phyloP scores from a whole-genome alignment of 2,797 vertebrate species.

The Xenentodon cancila region DNA sequence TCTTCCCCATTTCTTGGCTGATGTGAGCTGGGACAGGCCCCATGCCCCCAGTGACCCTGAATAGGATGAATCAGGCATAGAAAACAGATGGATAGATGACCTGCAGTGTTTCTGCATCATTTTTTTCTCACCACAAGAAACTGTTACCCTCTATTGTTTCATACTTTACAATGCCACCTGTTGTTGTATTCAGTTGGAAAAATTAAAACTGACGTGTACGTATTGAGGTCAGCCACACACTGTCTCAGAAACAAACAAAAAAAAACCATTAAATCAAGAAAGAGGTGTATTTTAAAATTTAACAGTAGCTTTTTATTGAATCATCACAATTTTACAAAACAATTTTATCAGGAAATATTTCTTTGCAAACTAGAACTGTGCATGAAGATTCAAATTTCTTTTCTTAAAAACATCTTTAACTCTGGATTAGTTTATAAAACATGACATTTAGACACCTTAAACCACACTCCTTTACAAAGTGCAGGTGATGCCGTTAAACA shows the following conservation, averaged over 20 bases:
- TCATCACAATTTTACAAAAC: slow-evolving; percentile 87
- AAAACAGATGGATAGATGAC: no score
- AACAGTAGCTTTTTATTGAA: slow-evolving; percentile 88
- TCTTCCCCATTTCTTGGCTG: no score
- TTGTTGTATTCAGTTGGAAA: not conserved
- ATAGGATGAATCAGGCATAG: no score
- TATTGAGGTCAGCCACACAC: not conserved
- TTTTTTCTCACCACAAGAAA: no score
- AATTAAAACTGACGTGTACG: not conserved
- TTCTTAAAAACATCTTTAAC: slow-evolving; percentile 78
- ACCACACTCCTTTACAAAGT: slow-evolving; percentile 74
- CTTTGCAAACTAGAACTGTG: slow-evolving; percentile 89
- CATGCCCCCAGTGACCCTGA: no score
- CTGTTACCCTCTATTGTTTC: no score
- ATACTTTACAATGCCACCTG: no score
- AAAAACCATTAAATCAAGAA: not conserved
- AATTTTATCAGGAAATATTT: slow-evolving; percentile 82
- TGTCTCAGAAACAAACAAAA: not conserved
- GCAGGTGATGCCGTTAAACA: slow-evolving; percentile 69
- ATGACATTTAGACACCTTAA: slow-evolving; percentile 80
- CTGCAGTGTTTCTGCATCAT: no score
- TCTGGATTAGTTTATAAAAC: slow-evolving; percentile 94
- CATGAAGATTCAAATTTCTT: slow-evolving; percentile 81
- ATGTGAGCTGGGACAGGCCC: no score
- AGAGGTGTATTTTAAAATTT: slow-evolving; percentile 45